Percentiles rank a stretch among this genome's conserved stretches.
Conservation (phyloP, 2,113 vertebrate species). For the Petaurus breviceps region DNA sequence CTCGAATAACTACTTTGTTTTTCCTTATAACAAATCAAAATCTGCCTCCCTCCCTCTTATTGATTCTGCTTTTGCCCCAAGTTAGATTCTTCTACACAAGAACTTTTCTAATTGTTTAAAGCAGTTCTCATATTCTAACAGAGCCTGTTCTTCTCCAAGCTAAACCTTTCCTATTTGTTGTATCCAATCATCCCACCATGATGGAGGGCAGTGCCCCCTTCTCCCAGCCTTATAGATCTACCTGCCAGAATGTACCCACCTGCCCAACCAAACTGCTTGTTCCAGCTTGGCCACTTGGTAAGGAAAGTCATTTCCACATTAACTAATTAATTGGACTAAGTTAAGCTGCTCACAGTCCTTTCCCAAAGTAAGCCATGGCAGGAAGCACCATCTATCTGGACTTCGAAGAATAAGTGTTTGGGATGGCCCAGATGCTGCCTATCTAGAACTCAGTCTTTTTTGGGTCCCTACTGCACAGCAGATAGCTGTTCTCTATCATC, state of each 20-base stretch:
- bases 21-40: background rate
- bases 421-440: background rate
- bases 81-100: background rate
- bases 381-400: background rate
- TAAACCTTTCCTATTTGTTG: background rate
- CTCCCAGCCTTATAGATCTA: background rate
- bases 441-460: background rate
- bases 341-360: background rate
- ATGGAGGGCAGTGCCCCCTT: background rate
- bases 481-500: background rate
- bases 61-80: background rate
- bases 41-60: background rate
- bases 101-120: background rate
- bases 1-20: background rate
- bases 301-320: background rate
- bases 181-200: background rate
- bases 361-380: background rate
- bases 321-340: background rate
- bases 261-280: background rate
- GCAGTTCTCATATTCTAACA: background rate
- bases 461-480: background rate
- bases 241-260: no score
- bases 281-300: background rate
- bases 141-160: background rate
- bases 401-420: background rate